Percentiles rank a stretch among this genome's conserved stretches.
Conservation (phyloP, 2,888 invertebrate genomes). For the Allygus modestus region DNA sequence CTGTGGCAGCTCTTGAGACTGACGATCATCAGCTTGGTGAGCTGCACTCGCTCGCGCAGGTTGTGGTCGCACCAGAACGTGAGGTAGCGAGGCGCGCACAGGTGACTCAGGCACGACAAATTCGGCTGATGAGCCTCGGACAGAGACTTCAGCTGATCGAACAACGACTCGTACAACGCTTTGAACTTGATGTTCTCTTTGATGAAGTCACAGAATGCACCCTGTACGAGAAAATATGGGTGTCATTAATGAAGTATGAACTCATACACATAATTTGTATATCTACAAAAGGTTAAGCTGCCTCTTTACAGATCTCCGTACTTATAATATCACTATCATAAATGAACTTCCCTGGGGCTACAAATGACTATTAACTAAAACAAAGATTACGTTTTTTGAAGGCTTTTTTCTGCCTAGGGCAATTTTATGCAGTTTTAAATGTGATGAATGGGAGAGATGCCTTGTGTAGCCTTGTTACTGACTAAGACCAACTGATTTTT, state of each 20-base stretch:
- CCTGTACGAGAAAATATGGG: conserved; percentile 18
- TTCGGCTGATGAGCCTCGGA: conserved; percentile 46
- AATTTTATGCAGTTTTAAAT: too few species aligned
- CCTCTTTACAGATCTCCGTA: too few species aligned
- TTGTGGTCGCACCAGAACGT: conserved; percentile 60
- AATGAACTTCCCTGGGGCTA: too few species aligned
- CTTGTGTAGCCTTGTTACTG: too few species aligned
- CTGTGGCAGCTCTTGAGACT: not conserved
- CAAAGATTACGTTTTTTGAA: too few species aligned
- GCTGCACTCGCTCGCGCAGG: conserved; percentile 54
- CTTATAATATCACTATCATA: too few species aligned
- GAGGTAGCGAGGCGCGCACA: conserved; percentile 34
- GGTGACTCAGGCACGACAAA: conserved; percentile 17
- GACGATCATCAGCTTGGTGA: conserved; percentile 55
- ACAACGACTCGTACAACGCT: conserved; percentile 51
- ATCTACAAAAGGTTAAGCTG: too few species aligned
- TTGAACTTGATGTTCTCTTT: conserved; percentile 15
- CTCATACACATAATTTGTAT: too few species aligned
- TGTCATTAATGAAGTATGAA: not conserved
- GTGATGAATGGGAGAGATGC: too few species aligned
- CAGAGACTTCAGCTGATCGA: conserved; percentile 33
- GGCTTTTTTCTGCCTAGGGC: too few species aligned
- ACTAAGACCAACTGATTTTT: too few species aligned
- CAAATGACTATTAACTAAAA: too few species aligned
- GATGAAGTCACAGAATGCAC: conserved; percentile 53